A percentile compares a stretch with the other conserved stretches of the same genome.
Conservation (phyloP, 2,113 vertebrate species). For the Albula glossodonta region DNA sequence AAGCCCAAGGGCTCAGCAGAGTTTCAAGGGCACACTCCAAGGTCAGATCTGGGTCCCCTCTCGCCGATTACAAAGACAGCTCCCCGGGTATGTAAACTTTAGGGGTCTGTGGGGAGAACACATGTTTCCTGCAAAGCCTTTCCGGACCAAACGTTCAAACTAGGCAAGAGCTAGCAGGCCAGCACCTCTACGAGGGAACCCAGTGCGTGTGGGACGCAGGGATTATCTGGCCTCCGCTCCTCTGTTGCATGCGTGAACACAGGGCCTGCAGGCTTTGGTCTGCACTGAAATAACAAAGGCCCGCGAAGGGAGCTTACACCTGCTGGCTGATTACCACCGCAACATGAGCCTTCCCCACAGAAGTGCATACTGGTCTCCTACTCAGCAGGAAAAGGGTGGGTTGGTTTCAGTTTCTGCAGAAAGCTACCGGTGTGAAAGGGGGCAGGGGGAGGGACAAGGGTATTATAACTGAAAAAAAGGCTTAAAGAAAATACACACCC, state of each 20-base stretch:
- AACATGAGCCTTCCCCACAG: neutral
- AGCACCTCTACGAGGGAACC: neutral
- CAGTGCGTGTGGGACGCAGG: no score
- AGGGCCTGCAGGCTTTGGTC: neutral
- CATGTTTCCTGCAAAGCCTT: neutral
- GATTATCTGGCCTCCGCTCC: neutral
- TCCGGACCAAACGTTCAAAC: neutral
- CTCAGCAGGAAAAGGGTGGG: neutral
- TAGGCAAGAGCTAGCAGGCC: neutral
- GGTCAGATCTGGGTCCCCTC: neutral
- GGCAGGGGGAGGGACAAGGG: neutral
- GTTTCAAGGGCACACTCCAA: constrained; percentile 14
- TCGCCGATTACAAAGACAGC: neutral
- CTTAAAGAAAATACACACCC: neutral
- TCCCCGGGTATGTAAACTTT: neutral
- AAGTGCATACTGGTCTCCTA: no score
- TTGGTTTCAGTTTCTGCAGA: neutral
- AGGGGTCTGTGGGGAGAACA: constrained; percentile 6
- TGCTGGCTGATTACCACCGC: neutral
- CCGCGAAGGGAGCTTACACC: neutral
- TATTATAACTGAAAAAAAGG: neutral
- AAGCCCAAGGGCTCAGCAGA: neutral
- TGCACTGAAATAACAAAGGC: neutral
- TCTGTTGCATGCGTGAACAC: neutral
- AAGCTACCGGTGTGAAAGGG: neutral